These are phyloP conservation scores for Torymus tubicola DNA, from an alignment of 2,888 invertebrate species.

Conservation along the genomic window DNA sequence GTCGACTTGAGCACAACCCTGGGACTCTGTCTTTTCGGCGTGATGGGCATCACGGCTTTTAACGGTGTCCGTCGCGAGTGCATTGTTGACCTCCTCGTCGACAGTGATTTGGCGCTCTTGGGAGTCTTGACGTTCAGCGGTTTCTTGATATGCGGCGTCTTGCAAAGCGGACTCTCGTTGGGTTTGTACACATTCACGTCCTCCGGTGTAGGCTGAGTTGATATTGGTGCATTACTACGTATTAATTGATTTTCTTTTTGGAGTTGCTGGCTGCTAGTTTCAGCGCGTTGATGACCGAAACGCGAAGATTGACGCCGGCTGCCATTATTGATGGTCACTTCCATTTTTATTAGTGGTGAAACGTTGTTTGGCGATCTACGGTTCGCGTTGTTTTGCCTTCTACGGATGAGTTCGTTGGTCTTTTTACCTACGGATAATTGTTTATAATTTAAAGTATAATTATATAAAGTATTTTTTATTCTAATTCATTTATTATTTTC, in stretches of 20 bases:
- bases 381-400: conserved; percentile 56
- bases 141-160: conserved; percentile 80
- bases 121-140: conserved; percentile 79
- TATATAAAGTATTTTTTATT: not conserved
- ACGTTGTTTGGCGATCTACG: conserved; percentile 36
- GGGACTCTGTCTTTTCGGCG: conserved; percentile 72
- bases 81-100: conserved; percentile 73
- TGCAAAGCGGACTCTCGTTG: conserved; percentile 62
- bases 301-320: conserved; percentile 38
- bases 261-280: conserved; percentile 14
- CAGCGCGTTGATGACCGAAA: conserved; percentile 32
- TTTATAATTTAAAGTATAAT: not conserved
- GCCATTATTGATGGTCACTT: conserved; percentile 55
- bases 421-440: not conserved
- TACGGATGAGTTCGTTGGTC: conserved; percentile 18
- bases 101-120: conserved; percentile 78
- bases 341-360: conserved; percentile 63
- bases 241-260: conserved; percentile 46
- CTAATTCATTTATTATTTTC: no score
- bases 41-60: conserved; percentile 73
- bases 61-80: conserved; percentile 81
- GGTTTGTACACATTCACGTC: conserved; percentile 62
- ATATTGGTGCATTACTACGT: conserved; percentile 30
- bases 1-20: conserved; percentile 68
- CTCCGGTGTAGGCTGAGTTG: conserved; percentile 50